Conservation (phyloP, 2,113 vertebrate species). For the Pachypanchax playfairii region DNA sequence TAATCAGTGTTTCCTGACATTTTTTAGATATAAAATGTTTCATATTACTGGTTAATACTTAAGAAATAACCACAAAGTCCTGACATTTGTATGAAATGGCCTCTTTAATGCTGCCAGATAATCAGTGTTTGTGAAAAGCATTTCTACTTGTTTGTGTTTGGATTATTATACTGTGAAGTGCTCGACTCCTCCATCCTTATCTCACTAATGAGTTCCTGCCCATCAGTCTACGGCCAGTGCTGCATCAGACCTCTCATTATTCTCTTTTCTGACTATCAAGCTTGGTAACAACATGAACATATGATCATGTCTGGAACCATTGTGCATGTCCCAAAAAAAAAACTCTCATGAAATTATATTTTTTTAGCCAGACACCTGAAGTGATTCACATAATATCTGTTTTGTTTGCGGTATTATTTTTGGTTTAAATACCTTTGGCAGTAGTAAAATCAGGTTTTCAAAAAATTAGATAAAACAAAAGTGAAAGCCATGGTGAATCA, state of each 20-base stretch:
- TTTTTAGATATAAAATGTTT: no score
- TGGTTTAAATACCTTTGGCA: constrained; percentile 21
- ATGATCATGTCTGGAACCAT: constrained; percentile 37
- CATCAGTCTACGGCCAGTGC: constrained; percentile 46
- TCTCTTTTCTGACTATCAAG: constrained; percentile 29
- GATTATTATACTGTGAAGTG: constrained; percentile 6
- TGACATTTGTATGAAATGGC: no score
- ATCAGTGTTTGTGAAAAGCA: constrained; percentile 53
- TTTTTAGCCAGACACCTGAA: constrained; percentile 41
- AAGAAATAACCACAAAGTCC: no score
- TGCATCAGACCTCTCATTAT: constrained; percentile 48
- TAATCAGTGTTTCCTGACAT: no score
- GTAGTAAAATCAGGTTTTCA: constrained; percentile 13
- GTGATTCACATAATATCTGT: constrained; percentile 16
- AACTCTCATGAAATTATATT: constrained; percentile 18
- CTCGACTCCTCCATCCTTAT: constrained; percentile 30
- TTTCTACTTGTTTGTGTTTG: constrained; percentile 27
- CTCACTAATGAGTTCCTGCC: constrained; percentile 46
- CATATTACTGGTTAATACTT: no score
- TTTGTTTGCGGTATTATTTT: constrained; percentile 29
- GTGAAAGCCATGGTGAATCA: no score
- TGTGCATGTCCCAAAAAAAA: constrained; percentile 29
- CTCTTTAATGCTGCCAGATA: no score
- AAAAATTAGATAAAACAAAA: constrained; percentile 27
- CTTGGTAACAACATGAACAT: constrained; percentile 20